These are phyloP conservation scores for Egretta garzetta DNA, from an alignment of 2,113 vertebrate species.

Conservation along the genomic window DNA sequence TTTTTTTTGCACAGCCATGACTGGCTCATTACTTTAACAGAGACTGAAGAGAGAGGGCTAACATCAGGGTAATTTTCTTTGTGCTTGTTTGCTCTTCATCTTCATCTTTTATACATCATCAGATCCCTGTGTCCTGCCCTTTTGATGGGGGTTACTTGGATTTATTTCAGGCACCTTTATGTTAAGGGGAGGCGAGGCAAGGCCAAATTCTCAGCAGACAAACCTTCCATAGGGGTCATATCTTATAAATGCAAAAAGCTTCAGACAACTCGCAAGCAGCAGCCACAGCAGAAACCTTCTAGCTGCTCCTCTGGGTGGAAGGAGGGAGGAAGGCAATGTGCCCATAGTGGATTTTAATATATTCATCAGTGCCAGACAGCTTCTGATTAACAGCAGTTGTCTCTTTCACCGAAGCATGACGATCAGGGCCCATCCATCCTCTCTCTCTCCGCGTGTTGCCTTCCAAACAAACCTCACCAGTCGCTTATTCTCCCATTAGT, in stretches of 20 bases:
- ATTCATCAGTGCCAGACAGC: neutral
- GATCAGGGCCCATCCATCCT: neutral
- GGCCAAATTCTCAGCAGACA: neutral
- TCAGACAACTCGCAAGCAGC: neutral
- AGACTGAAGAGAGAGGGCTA: neutral
- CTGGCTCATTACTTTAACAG: neutral
- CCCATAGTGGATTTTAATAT: neutral
- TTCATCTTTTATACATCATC: neutral
- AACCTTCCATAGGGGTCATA: neutral
- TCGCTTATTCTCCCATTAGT: neutral
- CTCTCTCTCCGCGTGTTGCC: neutral
- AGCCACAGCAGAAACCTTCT: neutral
- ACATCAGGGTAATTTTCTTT: neutral
- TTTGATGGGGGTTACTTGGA: neutral
- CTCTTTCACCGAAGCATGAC: neutral
- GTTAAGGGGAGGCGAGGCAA: neutral
- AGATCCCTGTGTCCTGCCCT: accelerated
- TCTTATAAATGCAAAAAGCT: neutral
- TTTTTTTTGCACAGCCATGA: neutral
- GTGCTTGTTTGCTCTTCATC: neutral
- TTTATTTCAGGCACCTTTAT: neutral
- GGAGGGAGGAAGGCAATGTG: neutral
- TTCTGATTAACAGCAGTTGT: constrained; percentile 29
- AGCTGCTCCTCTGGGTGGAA: neutral
- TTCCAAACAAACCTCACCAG: neutral